Evolutionary conservation across 2,888 invertebrate species (phyloP).

Genomic region (Lysandra bellargus): DNA sequence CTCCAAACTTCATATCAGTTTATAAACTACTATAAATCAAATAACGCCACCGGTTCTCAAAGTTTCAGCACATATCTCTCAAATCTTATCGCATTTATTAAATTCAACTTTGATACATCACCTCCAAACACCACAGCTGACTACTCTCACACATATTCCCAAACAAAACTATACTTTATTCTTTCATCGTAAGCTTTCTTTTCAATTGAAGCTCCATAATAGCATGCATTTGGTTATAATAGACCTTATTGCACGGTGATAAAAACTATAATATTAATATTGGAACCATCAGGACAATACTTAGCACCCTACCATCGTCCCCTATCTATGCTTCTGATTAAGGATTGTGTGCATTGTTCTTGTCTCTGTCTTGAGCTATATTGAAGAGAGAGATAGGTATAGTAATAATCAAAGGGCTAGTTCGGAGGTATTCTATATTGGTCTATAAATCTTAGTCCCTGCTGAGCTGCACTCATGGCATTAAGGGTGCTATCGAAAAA

Average conservation of each 20-base stretch:
- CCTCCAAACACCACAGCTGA: slow-evolving; percentile 45
- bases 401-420: slow-evolving; percentile 40
- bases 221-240: slow-evolving; percentile 6
- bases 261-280: slow-evolving; percentile 33
- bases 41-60: slow-evolving; percentile 44
- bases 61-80: slow-evolving; percentile 51
- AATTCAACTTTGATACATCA: slow-evolving; percentile 66
- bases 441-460: slow-evolving; percentile 64
- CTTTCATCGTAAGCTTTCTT: not conserved
- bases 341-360: slow-evolving; percentile 43
- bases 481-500: not conserved
- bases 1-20: slow-evolving; percentile 16
- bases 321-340: slow-evolving; percentile 52
- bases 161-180: slow-evolving; percentile 37
- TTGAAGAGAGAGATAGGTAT: slow-evolving; percentile 36
- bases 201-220: not conserved
- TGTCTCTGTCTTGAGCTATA: slow-evolving; percentile 41
- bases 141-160: slow-evolving; percentile 32
- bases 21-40: slow-evolving; percentile 22
- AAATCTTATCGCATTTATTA: slow-evolving; percentile 60
- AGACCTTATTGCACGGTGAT: slow-evolving; percentile 28
- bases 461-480: slow-evolving; percentile 3
- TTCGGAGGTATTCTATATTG: slow-evolving; percentile 40
- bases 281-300: slow-evolving; percentile 45
- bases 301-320: slow-evolving; percentile 53